Base-by-base conservation (phyloP, 2,113 vertebrate genomes). In the Castor canadensis region DNA sequence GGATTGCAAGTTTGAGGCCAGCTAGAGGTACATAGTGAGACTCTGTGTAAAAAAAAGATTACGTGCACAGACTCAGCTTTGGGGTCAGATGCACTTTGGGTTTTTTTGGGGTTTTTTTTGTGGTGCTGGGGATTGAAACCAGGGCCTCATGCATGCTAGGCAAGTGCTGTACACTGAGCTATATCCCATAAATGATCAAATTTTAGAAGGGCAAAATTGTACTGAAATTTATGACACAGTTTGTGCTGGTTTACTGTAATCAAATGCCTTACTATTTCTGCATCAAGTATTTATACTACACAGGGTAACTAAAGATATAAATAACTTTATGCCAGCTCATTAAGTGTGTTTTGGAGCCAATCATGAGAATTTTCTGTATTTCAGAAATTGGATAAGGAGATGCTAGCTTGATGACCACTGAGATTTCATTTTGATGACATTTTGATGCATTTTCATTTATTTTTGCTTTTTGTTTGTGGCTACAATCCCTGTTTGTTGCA, bases 401-500 rank as follows among this genome's bases (percentile, higher is more conserved):
- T 75, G 4, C 32, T 17, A 75, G 17, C 79, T 82, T 75, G 16
- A 60, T 24, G 45, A 35, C 56, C 7, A 26, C 9, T 69, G 28
- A 67, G 40, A 26, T 47, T 76, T 76, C 45, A 10, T 82, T 87
- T 81, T 30, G n/a, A n/a, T n/a, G n/a, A n/a, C n/a, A n/a, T n/a
- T n/a, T n/a, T n/a, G n/a, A n/a, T n/a, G n/a, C 7, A 22, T 77
- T 77, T 85, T 85, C 20, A 12, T 40, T 15, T 64, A 13, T 73
- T 81, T 73, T 79, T 93, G 20, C 67, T 24, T 83, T 94, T 81
- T 66, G n/a, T n/a, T n/a, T n/a, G n/a, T n/a, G n/a, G n/a, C n/a
- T n/a, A n/a, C n/a, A n/a, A n/a, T n/a, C n/a, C n/a, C n/a, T n/a
- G n/a, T n/a, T n/a, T n/a, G n/a, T n/a, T n/a, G n/a, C n/a, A n/a